Conservation (phyloP, 2,888 invertebrate species). For the Vesta saturnalis region DNA sequence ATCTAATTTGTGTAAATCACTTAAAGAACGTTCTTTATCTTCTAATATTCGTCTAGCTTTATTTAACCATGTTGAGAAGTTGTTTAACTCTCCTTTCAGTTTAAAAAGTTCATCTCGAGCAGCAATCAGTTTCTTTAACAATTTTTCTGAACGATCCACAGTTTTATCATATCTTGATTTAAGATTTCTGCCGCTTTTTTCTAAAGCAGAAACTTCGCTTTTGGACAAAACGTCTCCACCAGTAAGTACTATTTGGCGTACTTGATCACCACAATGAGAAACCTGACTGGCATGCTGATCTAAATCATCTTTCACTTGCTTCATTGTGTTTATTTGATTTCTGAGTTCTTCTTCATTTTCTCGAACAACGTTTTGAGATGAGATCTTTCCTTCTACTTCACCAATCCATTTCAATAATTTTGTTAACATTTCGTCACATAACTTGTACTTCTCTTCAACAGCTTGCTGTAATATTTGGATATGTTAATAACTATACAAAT, state of each 20-base stretch:
- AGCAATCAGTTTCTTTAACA: constrained; percentile 78
- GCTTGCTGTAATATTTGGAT: constrained; percentile 78
- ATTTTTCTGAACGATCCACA: constrained; percentile 80
- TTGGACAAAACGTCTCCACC: constrained; percentile 92
- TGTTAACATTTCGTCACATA: constrained; percentile 87
- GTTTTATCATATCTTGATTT: constrained; percentile 85
- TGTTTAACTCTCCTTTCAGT: constrained; percentile 81
- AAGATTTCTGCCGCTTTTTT: constrained; percentile 85
- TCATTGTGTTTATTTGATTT: constrained; percentile 89
- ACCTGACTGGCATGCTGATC: constrained; percentile 87
- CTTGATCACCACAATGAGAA: constrained; percentile 87
- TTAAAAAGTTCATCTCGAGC: constrained; percentile 91
- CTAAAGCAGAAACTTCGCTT: constrained; percentile 88
- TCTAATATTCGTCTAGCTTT: constrained; percentile 81
- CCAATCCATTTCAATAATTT: constrained; percentile 89
- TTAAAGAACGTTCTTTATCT: constrained; percentile 85
- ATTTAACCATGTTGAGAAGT: constrained; percentile 87
- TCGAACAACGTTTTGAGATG: constrained; percentile 85
- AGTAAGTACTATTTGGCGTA: constrained; percentile 87
- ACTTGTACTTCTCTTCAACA: constrained; percentile 92
- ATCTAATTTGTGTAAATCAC: constrained; percentile 77
- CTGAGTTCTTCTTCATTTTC: constrained; percentile 88
- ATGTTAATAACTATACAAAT: not conserved
- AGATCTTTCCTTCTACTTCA: constrained; percentile 83
- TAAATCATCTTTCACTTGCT: constrained; percentile 91